phyloP scores from a whole-genome alignment of 2,888 invertebrate genomes.

The Hylaea fasciaria region DNA sequence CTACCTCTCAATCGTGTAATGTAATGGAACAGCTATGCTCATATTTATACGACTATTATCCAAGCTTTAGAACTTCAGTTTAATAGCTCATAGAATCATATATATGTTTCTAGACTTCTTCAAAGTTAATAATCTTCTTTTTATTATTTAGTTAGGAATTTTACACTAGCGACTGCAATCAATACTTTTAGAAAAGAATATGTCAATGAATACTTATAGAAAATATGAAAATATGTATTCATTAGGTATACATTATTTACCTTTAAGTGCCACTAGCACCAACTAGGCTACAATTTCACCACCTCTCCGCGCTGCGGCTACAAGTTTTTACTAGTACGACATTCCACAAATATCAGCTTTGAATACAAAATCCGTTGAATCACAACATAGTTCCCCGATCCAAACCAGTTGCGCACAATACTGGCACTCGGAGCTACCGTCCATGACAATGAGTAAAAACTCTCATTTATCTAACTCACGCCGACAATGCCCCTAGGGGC shows the following conservation, averaged over 20 bases:
- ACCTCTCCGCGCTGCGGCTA: no score
- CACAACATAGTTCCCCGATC: constrained; percentile 26
- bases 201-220: no score
- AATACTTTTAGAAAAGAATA: no score
- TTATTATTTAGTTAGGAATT: no score
- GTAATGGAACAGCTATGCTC: not conserved
- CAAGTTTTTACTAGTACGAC: no score
- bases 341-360: constrained; percentile 6
- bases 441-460: constrained; percentile 49
- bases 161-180: no score
- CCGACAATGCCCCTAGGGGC: constrained; percentile 41
- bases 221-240: no score
- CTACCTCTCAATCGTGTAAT: not conserved
- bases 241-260: no score
- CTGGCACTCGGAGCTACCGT: constrained; percentile 39
- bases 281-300: no score
- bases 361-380: constrained; percentile 33
- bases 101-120: no score
- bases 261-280: no score
- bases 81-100: not conserved
- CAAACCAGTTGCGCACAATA: constrained; percentile 43
- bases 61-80: not conserved
- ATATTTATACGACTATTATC: not conserved
- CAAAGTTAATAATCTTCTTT: no score
- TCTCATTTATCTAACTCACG: constrained; percentile 61